Evolutionary conservation across 2,797 vertebrate genomes (phyloP).

Genomic region (Enteromius fasciolatus): DNA sequence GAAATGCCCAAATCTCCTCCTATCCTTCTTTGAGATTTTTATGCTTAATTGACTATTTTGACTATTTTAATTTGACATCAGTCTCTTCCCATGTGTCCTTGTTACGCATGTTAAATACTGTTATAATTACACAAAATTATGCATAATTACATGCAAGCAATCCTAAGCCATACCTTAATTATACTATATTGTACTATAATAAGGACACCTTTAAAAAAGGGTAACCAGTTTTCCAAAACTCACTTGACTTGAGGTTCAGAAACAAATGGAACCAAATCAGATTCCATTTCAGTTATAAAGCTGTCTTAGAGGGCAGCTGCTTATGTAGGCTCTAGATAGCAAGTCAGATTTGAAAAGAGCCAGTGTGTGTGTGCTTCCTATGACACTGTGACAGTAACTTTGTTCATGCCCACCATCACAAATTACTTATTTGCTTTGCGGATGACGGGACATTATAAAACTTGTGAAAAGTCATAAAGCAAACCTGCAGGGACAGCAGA

Average conservation of each 20-base stretch:
- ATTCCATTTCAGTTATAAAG: background rate
- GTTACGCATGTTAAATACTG: background rate
- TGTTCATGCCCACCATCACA: constrained; percentile 36
- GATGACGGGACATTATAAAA: constrained; percentile 16
- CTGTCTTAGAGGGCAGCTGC: background rate
- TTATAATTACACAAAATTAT: background rate
- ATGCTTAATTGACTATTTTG: background rate
- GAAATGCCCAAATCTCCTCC: too few species aligned
- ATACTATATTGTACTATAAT: background rate
- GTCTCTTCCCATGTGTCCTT: background rate
- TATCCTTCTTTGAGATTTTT: background rate
- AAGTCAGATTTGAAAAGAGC: background rate
- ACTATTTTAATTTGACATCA: background rate
- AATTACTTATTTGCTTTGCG: constrained; percentile 28
- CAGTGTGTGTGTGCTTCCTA: constrained; percentile 3
- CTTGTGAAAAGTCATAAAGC: constrained; percentile 11
- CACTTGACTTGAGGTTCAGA: background rate
- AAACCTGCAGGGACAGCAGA: constrained; percentile 34
- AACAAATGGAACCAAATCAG: background rate
- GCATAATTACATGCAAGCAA: background rate
- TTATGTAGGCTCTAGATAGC: background rate
- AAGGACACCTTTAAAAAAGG: background rate
- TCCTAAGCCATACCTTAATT: background rate
- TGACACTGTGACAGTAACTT: constrained; percentile 21
- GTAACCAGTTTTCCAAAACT: background rate